phyloP scores from a whole-genome alignment of 1,140 invertebrate species.

The Megalopta genalis region DNA sequence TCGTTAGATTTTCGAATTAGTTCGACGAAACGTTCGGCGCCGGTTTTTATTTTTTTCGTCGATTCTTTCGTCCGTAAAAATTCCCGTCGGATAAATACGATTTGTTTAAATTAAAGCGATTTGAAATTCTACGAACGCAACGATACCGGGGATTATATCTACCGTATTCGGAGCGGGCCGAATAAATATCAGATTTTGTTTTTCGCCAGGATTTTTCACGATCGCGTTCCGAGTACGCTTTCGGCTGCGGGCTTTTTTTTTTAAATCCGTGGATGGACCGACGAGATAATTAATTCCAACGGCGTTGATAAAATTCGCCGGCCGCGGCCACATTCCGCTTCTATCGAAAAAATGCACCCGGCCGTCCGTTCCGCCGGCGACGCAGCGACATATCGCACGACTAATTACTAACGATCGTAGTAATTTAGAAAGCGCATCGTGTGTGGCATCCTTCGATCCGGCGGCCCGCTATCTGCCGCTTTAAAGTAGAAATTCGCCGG shows the following conservation, averaged over 20 bases:
- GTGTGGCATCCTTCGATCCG: constrained; percentile 6
- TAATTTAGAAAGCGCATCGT: constrained; percentile 28
- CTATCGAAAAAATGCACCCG: constrained; percentile 51
- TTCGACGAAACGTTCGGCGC: too few species aligned
- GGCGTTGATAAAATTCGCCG: constrained; percentile 58
- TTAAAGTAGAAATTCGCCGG: constrained; percentile 23
- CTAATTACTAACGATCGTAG: constrained; percentile 64
- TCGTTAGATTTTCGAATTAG: too few species aligned
- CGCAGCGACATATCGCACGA: constrained; percentile 54
- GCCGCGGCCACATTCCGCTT: constrained; percentile 53
- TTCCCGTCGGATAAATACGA: too few species aligned
- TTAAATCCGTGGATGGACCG: background rate
- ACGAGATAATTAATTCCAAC: constrained; percentile 62
- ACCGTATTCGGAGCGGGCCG: too few species aligned
- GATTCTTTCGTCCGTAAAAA: too few species aligned
- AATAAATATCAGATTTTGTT: background rate
- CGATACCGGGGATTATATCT: too few species aligned
- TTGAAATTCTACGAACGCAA: too few species aligned
- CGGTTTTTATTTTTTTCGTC: too few species aligned
- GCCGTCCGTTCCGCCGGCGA: constrained; percentile 29
- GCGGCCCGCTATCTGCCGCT: constrained; percentile 1
- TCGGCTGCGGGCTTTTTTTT: background rate
- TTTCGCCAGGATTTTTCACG: constrained; percentile 7
- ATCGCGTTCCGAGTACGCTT: background rate
- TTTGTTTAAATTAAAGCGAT: too few species aligned